A percentile compares a stretch with the other conserved stretches of the same genome.
These are phyloP conservation scores for Nebria salina DNA, from an alignment of 2,888 invertebrate genomes.

Conservation along the genomic window DNA sequence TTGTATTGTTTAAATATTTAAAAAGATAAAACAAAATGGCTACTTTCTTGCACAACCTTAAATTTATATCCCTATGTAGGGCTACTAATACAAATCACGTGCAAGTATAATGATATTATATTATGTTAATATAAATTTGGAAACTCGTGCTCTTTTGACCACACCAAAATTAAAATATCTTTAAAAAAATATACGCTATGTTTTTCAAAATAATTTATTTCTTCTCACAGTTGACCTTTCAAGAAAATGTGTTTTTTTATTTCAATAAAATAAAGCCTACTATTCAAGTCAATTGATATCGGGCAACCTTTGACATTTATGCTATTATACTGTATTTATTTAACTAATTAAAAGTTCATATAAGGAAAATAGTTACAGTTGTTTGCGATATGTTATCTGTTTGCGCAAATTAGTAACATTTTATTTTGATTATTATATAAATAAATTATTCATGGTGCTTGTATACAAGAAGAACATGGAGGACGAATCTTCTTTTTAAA, in stretches of 20 bases:
- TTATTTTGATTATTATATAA: background rate
- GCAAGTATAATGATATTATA: too few species aligned
- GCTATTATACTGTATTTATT: background rate
- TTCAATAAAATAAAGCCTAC: background rate
- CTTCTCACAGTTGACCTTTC: background rate
- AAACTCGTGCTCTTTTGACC: too few species aligned
- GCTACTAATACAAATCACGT: too few species aligned
- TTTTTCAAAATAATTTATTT: background rate
- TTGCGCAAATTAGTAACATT: background rate
- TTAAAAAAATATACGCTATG: too few species aligned
- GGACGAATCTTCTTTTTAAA: too few species aligned
- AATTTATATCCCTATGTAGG: too few species aligned
- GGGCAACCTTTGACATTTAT: background rate
- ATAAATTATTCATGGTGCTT: background rate
- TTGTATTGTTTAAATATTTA: too few species aligned
- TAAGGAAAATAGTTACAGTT: background rate
- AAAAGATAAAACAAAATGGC: too few species aligned
- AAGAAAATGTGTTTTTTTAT: background rate
- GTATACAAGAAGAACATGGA: too few species aligned
- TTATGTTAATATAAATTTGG: too few species aligned
- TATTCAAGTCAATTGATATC: background rate
- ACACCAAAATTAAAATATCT: too few species aligned
- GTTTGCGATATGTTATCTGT: background rate
- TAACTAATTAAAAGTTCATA: background rate
- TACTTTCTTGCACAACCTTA: too few species aligned